Base-by-base conservation (phyloP, 1,140 invertebrate species). In the Wasmannia auropunctata region DNA sequence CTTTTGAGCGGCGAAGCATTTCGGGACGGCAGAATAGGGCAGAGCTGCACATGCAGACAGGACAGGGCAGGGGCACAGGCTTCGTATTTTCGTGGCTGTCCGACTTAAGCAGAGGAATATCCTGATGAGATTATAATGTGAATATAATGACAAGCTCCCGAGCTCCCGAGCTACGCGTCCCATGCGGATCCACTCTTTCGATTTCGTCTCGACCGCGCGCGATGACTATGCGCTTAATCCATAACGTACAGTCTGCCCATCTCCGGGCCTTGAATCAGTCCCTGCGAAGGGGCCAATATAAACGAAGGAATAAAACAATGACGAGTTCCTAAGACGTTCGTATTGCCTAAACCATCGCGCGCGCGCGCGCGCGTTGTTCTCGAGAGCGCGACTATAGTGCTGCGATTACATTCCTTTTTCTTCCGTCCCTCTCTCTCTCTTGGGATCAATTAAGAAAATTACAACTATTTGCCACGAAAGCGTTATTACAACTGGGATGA, bases 111-210 rank as follows among this genome's bases (percentile, higher is more conserved):
- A 84, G 88, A 91, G 88, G 91, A 91, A 89, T 92, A 92, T 86
- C 85, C 90, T 93, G 92, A 94, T 94, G 93, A 90, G 93, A 93
- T 94, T 94, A 93, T 94, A 94, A 94, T 94, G 92, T 89, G 93
- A 94, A 93, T 93, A 94, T 94, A 94, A 94, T 94, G 91, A 91
- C 89, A 85, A 90, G 91, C 93, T 94, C 92, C 93, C 34, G 63
- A 67, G 63, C 63, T 67, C 63, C 63, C 91, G 93, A 83, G 86
- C 89, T 94, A 94, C 92, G 93, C 91, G 89, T 86, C 87, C 87
- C 88, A 87, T 88, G 62, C 49, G 58, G 72, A 75, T 79, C 85
- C 80, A 83, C 87, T 88, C 51, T 69, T 56, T 60, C 60, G 58
- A 63, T 81, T 79, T 54, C 80, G 77, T 40, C 70, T 81, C 80